Evolutionary conservation across 2,113 vertebrate species (phyloP), one percentile per base, ranked within the genome.

Genomic region (Ctenomys sociabilis): DNA sequence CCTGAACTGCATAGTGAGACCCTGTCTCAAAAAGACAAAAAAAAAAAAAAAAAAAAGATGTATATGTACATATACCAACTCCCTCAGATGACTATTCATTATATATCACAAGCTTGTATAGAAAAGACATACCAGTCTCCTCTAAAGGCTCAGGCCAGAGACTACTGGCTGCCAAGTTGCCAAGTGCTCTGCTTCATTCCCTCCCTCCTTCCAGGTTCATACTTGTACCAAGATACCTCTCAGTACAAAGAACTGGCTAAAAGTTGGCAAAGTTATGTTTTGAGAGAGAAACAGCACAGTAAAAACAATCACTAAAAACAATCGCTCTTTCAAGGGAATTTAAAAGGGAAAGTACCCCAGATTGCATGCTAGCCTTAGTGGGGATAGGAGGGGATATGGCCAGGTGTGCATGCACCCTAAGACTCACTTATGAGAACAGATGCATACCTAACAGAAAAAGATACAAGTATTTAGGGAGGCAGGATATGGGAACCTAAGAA

Each of bases 131-230:
- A 70, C n/a, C 7, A 1, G 64, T 63, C n/a, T 84, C 22, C 83
- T 91, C 32, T 28, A 52, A 88, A 12, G 78, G 70, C 85, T 94
- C 52, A 85, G 85, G 45, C 4, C 92, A 88, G 54, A 96, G 68
- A 77, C 49, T 7, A 13, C 28, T 49, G 43, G 28, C 43, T 24
- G 28, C 32, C 61, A 66, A 78, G 78, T 72, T 24, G 28, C 32
- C 61, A 66, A 78, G 78, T 72, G 22, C 64, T 80, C 64, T 72
- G 75, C 26, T 85, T 49, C 28, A 13, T 63, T 94, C 24, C 72
- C 7, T 8, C 45, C 40, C 88, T 77, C 35, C 49, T 72, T 24
- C 37, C 72, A 37, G 32, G 6, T 4, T 86, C 8, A 17, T 35
- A 59, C 40, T 26, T 52, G 16, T 40, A 63, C 35, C 3, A 35